Evolutionary conservation across 2,113 vertebrate species (phyloP).

Genomic region (Peromyscus californicus): DNA sequence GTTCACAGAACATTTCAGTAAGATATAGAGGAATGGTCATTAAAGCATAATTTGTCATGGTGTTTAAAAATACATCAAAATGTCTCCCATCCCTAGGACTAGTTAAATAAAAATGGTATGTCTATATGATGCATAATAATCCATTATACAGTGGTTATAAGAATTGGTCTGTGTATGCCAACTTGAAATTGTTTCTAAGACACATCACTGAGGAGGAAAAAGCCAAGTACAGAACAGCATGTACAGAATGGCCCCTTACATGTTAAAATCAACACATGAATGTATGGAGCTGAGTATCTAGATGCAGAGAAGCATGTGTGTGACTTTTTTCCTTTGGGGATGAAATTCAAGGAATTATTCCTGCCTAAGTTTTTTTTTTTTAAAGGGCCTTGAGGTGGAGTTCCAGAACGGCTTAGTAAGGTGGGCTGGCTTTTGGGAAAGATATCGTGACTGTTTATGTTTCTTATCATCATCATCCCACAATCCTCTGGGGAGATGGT

Average conservation of each 20-base stretch:
- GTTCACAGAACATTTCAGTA: background rate
- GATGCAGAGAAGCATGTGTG: background rate
- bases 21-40: background rate
- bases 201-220: background rate
- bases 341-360: background rate
- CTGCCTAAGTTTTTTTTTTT: background rate
- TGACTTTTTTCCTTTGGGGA: background rate
- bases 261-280: background rate
- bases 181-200: conserved; percentile 36
- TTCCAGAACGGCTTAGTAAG: background rate
- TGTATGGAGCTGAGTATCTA: background rate
- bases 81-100: background rate
- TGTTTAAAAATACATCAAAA: conserved; percentile 39
- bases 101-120: conserved; percentile 46
- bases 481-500: background rate
- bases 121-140: background rate
- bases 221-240: background rate
- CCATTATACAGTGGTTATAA: conserved; percentile 20
- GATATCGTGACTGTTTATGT: background rate
- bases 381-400: background rate
- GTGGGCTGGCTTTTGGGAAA: background rate
- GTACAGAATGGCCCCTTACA: background rate
- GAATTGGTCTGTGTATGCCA: background rate
- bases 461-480: conserved; percentile 9
- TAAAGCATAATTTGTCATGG: conserved; percentile 1